Evolutionary conservation across 2,797 vertebrate genomes (phyloP), one percentile per base, ranked within the genome.

Genomic region (Octomys mimax): DNA sequence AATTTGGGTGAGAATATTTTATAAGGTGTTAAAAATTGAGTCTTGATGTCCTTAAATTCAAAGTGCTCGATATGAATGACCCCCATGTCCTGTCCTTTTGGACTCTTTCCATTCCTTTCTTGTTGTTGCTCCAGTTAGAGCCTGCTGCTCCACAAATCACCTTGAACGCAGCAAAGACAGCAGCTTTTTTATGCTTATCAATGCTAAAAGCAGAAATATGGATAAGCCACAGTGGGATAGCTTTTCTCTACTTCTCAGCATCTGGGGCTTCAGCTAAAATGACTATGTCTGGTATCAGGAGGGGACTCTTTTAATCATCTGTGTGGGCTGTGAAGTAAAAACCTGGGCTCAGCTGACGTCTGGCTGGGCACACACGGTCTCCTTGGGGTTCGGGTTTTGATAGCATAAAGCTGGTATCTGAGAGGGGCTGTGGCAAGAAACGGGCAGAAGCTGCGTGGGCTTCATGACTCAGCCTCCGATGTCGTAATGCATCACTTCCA

Each of bases 361-460:
- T n/a, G 21, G 73, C 49, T 36, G 70, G 49, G 49, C 18, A 9
- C 7, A 3, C 16, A 11, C 2, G n/a, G 8, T 84, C 33, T 59
- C 21, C 28, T 0, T 26, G 73, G 4, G 22, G 5, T 59, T 87
- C 10, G 2, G 2, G 11, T 21, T 54, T 28, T 3, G 14, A 4
- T 5, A 33, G 24, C 10, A 0, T 2, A 36, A 9, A 70, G 18
- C 70, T 82, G 28, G 13, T 11, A 26, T 42, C 77, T 52, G n/a
- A 71, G 46, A 31, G 6, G 13, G 1, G 5, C 24, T 19, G 36
- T 16, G 18, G 52, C 33, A 46, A 70, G 52, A 9, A 54, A 10
- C 16, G 42, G 62, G 49, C 18, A n/a, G 36, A 83, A 46, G 16
- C 7, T 39, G 39, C n/a, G 13, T 31, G 54, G 8, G 33, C 42